Conservation (phyloP, 2,888 invertebrate species). For the Cartodere bifasciata region DNA sequence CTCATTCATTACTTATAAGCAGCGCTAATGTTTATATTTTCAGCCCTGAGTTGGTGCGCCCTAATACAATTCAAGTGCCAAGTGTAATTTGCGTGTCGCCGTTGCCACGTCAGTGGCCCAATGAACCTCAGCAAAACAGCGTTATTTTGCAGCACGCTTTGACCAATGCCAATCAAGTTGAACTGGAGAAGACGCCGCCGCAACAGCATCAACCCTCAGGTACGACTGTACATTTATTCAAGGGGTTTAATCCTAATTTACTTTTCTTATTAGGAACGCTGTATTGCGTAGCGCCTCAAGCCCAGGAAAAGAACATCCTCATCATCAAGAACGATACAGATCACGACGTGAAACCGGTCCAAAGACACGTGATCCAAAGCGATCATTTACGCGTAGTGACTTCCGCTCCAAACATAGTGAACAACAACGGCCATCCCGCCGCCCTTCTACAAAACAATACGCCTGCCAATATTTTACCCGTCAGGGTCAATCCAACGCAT, state of each 20-base stretch:
- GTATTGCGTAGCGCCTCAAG: constrained; percentile 32
- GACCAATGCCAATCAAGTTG: constrained; percentile 23
- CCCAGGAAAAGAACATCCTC: constrained; percentile 50
- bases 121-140: constrained; percentile 26
- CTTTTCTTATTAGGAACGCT: constrained; percentile 28
- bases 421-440: constrained; percentile 24
- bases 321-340: constrained; percentile 50
- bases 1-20: too few species aligned
- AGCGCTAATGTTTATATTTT: constrained; percentile 13
- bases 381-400: constrained; percentile 27
- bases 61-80: constrained; percentile 53
- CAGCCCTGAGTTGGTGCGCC: constrained; percentile 62
- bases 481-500: constrained; percentile 72
- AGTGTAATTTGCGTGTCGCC: constrained; percentile 80
- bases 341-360: constrained; percentile 28
- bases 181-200: too few species aligned
- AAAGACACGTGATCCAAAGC: constrained; percentile 29
- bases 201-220: constrained; percentile 16
- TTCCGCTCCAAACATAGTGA: constrained; percentile 18
- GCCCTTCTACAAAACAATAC: constrained; percentile 34
- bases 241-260: too few species aligned
- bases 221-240: constrained; percentile 9
- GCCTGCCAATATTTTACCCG: constrained; percentile 38
- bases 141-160: constrained; percentile 32
- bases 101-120: constrained; percentile 40